Percentiles rank a stretch among this genome's conserved stretches.
phyloP scores from a whole-genome alignment of 92 coral and sea anemone species.

The Phymanthus crucifer region DNA sequence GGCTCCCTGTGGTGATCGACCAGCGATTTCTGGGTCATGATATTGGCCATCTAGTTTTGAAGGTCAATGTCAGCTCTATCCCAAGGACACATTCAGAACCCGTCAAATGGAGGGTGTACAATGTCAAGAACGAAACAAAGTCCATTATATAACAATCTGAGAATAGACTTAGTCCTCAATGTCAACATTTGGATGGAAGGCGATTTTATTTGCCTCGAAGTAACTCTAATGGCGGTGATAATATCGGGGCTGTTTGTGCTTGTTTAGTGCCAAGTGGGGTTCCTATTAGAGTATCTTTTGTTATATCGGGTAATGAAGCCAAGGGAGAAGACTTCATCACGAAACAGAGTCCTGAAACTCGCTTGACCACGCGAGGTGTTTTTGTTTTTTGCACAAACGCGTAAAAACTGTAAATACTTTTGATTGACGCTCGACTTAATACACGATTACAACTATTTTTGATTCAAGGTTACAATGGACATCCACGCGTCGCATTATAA shows the following conservation, averaged over 20 bases:
- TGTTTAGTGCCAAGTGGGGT: constrained; percentile 7
- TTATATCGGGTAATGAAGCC: constrained; percentile 10
- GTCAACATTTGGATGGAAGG: neutral
- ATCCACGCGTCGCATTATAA: neutral
- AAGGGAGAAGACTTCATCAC: neutral
- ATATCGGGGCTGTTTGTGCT: neutral
- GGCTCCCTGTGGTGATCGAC: constrained; percentile 30
- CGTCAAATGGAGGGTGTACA: constrained; percentile 9
- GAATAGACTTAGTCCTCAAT: neutral
- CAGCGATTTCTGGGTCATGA: neutral
- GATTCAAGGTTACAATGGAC: neutral
- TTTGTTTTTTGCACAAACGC: neutral
- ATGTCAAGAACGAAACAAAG: neutral
- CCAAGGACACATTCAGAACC: constrained; percentile 24
- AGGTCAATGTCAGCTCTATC: constrained; percentile 33
- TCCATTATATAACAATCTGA: neutral
- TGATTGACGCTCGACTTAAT: neutral
- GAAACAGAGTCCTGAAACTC: neutral
- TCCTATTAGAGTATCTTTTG: constrained; percentile 14
- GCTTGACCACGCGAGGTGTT: neutral
- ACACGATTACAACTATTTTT: neutral
- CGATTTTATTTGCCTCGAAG: neutral
- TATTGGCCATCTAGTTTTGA: neutral
- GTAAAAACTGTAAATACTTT: neutral
- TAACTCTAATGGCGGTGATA: neutral